Base-by-base conservation (phyloP, 2,888 invertebrate genomes). In the Pachliopta kotzebuea region DNA sequence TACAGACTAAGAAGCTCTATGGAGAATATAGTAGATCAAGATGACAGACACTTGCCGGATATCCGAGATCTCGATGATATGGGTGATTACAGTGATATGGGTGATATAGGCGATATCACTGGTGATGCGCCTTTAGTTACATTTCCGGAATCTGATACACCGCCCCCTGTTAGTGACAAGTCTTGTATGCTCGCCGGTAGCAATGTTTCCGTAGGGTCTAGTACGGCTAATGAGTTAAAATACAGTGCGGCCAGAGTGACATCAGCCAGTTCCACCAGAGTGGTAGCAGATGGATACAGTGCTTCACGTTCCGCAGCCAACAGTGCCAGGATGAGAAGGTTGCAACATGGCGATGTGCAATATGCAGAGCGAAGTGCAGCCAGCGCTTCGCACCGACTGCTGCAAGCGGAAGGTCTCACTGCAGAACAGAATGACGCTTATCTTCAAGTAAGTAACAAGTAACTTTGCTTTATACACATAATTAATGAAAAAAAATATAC, bases 401-500 rank as follows among this genome's bases (percentile, higher is more conserved):
- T 97, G 69, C 97, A 97, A 85, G 93, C 96, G 68, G 97, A 97
- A 79, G 97, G 97, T 55, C 93, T 97, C 68, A 95, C 96, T 26
- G 95, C 97, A 1, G 97, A 98, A 87, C 96, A 97, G 85, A 96
- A 96, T 79, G 95, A 96, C 70, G 95, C 97, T 66, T 94, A 95
- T 71, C 94, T 96, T 72, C 96, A 97, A 94, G 97, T 97, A 85
- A 86, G 85, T 78, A 64, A 63, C 24, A 50, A 24, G 37, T 37
- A 58, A 21, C 31, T 59, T 49, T 29, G 14, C 11, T 45, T 49
- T 4, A 26, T 11, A n/a, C 3, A n/a, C 14, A 23, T 2, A 49
- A 20, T 49, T 37, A 37, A 37, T 37, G 37, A 14, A 37, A 26
- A 26, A 26, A 26, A 26, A 37, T 11, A 11, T 37, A 14, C 14